Base-by-base conservation (phyloP, 2,888 invertebrate species). In the Lordiphosa fenestrarum region DNA sequence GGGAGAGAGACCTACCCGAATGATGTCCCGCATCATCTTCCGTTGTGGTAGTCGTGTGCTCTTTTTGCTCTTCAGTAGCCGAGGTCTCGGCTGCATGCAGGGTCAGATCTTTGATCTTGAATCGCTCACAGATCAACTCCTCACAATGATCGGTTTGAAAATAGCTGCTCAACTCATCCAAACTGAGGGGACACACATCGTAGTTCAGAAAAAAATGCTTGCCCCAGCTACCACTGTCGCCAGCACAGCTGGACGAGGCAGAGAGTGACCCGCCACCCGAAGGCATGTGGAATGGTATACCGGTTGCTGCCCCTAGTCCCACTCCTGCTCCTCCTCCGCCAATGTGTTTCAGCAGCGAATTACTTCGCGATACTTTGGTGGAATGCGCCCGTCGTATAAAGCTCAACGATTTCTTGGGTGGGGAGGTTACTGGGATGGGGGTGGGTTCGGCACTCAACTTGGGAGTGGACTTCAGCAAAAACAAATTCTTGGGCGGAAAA, bases 361-460 rank as follows among this genome's bases (percentile, higher is more conserved):
- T 93, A 74, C 93, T 94, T 59, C 94, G 91, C 1, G 93, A 92
- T 46, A 94, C 86, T 86, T 94, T 94, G 1, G 94, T 94, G 70
- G 94, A 94, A 77, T 94, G 93, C 4, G 94, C 94, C 55, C 94
- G 91, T 9, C 94, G 91, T 75, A 94, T 94, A 71, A 94, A 92
- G 82, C 92, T 92, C 30, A 93, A 87, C 5, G 92, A 91, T 84
- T 92, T 92, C 80, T 91, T 92, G 36, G 90, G 87, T 15, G 86
- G 92, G 88, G 71, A 92, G 74, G 88, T 81, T 89, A 46, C 40
- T 9, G 58, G 41, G 10, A 51, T 30, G 6, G 53, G 58, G 2
- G 55, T 54, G 13, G 72, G 36, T 12, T 58, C 60, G 53, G 57
- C 21, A 3, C 53, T 54, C 4, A 78, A 40, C 38, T 66, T 73